Conservation (phyloP, 2,888 invertebrate genomes). For the Acanthacorydalis orientalis region DNA sequence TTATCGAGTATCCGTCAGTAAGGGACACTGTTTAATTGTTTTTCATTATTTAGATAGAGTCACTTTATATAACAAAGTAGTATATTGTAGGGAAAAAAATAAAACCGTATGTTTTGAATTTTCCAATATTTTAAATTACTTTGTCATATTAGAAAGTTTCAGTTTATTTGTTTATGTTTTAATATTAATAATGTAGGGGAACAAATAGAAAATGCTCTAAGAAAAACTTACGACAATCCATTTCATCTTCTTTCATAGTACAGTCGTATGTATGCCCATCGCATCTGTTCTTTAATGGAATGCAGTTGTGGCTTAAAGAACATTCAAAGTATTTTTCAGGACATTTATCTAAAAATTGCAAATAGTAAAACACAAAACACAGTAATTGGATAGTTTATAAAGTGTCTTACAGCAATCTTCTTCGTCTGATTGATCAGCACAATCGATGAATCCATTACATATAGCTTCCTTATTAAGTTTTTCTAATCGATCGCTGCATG, state of each 20-base stretch:
- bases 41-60: no score
- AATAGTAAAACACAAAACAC: background rate
- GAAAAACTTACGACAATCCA: slow-evolving; percentile 54
- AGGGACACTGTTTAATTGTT: slow-evolving; percentile 36
- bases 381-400: background rate
- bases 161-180: no score
- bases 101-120: no score
- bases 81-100: no score
- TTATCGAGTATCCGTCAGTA: slow-evolving; percentile 42
- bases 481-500: slow-evolving; percentile 50
- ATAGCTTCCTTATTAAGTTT: slow-evolving; percentile 35
- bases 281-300: slow-evolving; percentile 42
- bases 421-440: slow-evolving; percentile 61
- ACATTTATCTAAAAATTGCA: slow-evolving; percentile 35
- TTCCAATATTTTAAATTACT: no score
- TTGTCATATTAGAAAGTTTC: no score
- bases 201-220: no score
- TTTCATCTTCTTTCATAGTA: slow-evolving; percentile 55
- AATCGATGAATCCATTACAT: slow-evolving; percentile 62
- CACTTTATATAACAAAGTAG: no score
- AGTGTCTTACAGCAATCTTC: slow-evolving; percentile 44
- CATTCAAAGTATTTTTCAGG: slow-evolving; percentile 42
- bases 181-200: no score
- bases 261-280: slow-evolving; percentile 45
- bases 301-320: slow-evolving; percentile 42